Percentiles rank a stretch among this genome's conserved stretches.
Evolutionary conservation across 2,888 invertebrate species (phyloP).

Genomic region (Pherbina coryleti): DNA sequence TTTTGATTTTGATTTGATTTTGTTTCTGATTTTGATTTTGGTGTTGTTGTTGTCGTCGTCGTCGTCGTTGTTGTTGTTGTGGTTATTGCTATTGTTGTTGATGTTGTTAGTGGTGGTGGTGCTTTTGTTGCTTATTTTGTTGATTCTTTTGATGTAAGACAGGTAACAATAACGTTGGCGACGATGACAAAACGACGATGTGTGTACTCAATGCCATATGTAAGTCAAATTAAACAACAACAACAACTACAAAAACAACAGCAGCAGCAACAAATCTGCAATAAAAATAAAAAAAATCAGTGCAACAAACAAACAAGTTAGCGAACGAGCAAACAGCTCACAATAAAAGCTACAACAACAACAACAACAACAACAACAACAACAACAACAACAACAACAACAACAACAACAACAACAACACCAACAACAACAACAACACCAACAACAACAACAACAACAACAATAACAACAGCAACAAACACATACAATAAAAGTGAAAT

Average conservation of each 20-base stretch:
- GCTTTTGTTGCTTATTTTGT: too few relatives aligned
- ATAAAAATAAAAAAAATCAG: not conserved
- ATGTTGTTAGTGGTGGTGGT: too few relatives aligned
- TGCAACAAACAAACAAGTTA: constrained; percentile 12
- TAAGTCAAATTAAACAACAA: constrained; percentile 44
- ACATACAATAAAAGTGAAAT: constrained; percentile 30
- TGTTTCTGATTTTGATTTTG: too few relatives aligned
- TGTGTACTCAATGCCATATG: constrained; percentile 25
- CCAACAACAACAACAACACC: not conserved
- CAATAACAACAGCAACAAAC: not conserved
- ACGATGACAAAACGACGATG: too few relatives aligned
- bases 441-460: not conserved
- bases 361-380: not conserved
- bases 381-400: not conserved
- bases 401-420: constrained; percentile 6
- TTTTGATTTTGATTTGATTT: too few relatives aligned
- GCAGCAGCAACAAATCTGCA: constrained; percentile 25
- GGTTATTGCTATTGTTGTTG: too few relatives aligned
- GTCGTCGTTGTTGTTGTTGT: too few relatives aligned
- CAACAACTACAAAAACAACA: constrained; percentile 40
- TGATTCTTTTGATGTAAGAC: too few relatives aligned
- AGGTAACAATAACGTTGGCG: too few relatives aligned
- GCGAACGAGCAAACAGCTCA: not conserved
- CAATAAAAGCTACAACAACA: not conserved
- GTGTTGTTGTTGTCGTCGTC: too few relatives aligned